phyloP scores from a whole-genome alignment of 2,888 invertebrate genomes.

The Craniophora ligustri region DNA sequence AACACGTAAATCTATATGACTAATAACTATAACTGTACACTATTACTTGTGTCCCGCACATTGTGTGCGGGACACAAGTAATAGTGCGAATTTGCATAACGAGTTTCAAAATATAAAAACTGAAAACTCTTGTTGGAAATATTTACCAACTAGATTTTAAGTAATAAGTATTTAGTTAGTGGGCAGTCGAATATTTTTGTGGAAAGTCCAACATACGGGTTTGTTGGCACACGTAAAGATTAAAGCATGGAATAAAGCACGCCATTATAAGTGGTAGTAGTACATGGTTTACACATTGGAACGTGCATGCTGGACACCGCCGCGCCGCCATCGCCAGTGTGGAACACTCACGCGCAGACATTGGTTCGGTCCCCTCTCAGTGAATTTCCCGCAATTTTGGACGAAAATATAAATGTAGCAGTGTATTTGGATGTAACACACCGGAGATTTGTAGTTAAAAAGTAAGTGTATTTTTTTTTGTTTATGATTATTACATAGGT shows the following conservation, averaged over 20 bases:
- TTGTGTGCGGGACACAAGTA: too few relatives aligned
- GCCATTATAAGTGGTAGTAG: conserved; percentile 39
- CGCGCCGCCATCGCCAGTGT: conserved; percentile 52
- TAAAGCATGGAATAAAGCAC: conserved; percentile 46
- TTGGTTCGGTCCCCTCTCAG: conserved; percentile 41
- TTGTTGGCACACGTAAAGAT: conserved; percentile 41
- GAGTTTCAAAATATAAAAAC: conserved; percentile 44
- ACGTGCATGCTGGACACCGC: conserved; percentile 42
- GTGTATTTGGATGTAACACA: conserved; percentile 16
- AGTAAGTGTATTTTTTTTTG: conserved; percentile 30
- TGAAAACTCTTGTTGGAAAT: conserved; percentile 42
- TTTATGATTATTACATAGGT: not conserved
- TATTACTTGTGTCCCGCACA: conserved; percentile 35
- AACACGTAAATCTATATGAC: conserved; percentile 41
- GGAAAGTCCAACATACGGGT: conserved; percentile 48
- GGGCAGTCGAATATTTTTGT: conserved; percentile 44
- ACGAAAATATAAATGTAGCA: conserved; percentile 26
- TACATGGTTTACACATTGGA: conserved; percentile 40
- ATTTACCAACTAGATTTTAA: conserved; percentile 29
- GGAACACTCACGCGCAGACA: conserved; percentile 57
- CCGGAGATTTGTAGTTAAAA: conserved; percentile 11
- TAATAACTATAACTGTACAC: conserved; percentile 50
- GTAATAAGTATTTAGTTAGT: conserved; percentile 29
- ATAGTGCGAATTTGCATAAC: conserved; percentile 50
- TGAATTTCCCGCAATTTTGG: conserved; percentile 52